phyloP scores from a whole-genome alignment of 2,113 vertebrate species.

The Acanthisitta chloris region DNA sequence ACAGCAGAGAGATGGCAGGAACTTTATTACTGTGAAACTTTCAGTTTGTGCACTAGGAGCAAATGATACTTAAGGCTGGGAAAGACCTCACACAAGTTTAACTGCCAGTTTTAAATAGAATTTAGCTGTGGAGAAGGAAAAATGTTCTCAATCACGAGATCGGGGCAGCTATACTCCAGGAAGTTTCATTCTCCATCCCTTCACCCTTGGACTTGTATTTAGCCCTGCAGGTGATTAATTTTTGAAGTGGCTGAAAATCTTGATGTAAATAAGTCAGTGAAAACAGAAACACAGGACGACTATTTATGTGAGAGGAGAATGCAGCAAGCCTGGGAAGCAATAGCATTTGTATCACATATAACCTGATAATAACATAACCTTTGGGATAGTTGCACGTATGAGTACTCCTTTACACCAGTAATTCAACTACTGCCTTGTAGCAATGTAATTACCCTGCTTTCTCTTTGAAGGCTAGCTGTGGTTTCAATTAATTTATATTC shows the following conservation, averaged over 20 bases:
- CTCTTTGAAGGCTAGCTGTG: conserved; percentile 34
- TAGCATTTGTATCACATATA: not conserved
- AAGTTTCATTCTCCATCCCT: not conserved
- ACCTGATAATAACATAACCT: not conserved
- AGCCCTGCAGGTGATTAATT: not conserved
- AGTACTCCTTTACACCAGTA: conserved; percentile 27
- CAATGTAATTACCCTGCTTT: conserved; percentile 39
- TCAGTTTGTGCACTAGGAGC: not conserved
- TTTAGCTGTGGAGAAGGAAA: not conserved
- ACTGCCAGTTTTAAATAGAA: not conserved
- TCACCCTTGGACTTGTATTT: not conserved
- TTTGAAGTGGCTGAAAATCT: not conserved
- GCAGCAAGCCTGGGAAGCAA: not conserved
- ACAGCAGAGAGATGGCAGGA: not conserved
- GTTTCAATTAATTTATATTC: conserved; percentile 55
- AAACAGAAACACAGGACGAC: not conserved
- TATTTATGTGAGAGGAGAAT: not conserved
- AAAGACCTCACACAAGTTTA: not conserved
- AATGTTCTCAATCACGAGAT: not conserved
- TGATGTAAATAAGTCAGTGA: not conserved
- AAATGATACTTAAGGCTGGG: not conserved
- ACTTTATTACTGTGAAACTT: not conserved
- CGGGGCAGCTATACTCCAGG: not conserved
- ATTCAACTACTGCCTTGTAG: conserved; percentile 37
- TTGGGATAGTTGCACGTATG: not conserved